Base-by-base conservation (phyloP, 2,113 vertebrate species). In the Gymnocephalus cernua region DNA sequence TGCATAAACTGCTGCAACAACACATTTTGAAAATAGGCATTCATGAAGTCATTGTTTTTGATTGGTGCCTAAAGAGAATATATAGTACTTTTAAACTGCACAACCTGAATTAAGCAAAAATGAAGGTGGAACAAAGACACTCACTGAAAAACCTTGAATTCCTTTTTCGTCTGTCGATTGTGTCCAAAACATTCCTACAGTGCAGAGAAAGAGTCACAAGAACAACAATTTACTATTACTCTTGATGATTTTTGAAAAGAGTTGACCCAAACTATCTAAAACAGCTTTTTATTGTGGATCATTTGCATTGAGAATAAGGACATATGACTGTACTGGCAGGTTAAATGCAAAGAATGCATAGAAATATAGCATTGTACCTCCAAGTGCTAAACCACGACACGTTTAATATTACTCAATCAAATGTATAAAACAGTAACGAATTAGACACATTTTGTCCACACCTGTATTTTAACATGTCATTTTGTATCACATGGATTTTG, bases 121-220 rank as follows among this genome's bases (percentile, higher is more conserved):
- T 29, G n/a, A 74, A 64, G 15, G 0, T 59, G 18, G 18, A 61
- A 48, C 23, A 76, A 18, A 82, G 9, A 79, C 69, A 95, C 95
- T 95, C 82, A 96, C 95, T 94, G 88, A 91, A 95, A 80, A 90
- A 93, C 82, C 56, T 94, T 1, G 95, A 95, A 64, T 89, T 95
- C 62, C 90, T 93, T 87, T 73, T 94, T 19, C 61, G 38, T 76
- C 82, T 89, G 25, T 75, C 51, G 0, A 94, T 64, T 16, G 80
- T 80, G 48, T 88, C 89, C 69, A 91, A 84, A 74, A 87, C 63
- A 67, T 53, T 86, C 74, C 94, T 96, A 50, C 27, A 82, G 75
- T 23, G 3, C 1, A 13, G 45, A 69, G 29, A 79, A 77, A 71
- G 4, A 77, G 54, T 15, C n/a, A 74, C 16, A 63, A 41, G 18